Evolutionary conservation across 2,888 invertebrate genomes (phyloP), one percentile per base, ranked within the genome.

Genomic region (Lymantria dispar): DNA sequence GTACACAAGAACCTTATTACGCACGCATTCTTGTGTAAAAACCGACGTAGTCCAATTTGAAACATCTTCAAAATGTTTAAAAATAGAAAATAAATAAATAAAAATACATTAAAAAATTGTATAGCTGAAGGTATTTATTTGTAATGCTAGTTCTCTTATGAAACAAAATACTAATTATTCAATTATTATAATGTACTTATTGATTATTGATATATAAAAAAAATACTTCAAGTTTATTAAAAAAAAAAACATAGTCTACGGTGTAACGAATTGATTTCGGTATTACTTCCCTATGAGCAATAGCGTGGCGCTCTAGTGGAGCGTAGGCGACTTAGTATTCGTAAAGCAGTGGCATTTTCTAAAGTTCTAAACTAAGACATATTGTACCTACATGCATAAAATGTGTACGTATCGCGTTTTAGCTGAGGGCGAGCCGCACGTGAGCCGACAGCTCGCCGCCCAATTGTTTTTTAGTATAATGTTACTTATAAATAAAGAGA

Each of bases 161-260:
- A 90, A 90, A 87, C 87, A 86, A 88, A 41, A 89, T 88, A 91
- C 89, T 91, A 91, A 91, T 87, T 88, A 91, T 90, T 90, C 89
- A 90, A 90, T 91, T 90, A 91, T 89, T 87, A 83, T 90, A 91
- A 90, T 86, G 90, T 91, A 91, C 90, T 90, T 89, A 89, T 88
- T 89, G 90, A 90, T 90, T 89, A 89, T 89, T 85, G 88, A 90
- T 89, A 88, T n/a, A n/a, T n/a, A n/a, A n/a, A 86, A 33, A 22
- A 86, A 33, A 89, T 90, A 90, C 87, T 90, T 90, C 87, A 89
- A 90, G 84, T 88, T 90, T 89, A 89, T 87, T 87, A 84, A 22
- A 22, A 22, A 22, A 22, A 22, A 22, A 22, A 84, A 88, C 87
- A 83, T 90, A 88, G 87, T 88, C 86, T 89, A 89, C 87, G 87